Conservation (phyloP, 2,113 vertebrate species). For the Centrocercus urophasianus region DNA sequence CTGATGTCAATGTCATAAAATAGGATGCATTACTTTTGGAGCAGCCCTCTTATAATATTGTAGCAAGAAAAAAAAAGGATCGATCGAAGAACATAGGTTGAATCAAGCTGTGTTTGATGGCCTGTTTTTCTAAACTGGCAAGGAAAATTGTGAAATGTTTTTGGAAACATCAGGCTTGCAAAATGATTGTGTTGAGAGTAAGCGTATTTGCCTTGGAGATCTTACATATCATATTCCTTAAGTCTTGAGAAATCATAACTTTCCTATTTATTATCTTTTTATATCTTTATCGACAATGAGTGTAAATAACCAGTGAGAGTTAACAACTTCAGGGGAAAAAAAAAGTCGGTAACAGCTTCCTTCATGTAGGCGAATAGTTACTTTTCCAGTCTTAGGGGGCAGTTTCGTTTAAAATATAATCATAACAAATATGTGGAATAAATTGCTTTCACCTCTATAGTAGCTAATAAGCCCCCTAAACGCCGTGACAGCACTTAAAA, state of each 20-base stretch:
- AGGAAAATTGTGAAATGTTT: background rate
- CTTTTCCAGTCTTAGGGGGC: background rate
- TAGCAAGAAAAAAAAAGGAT: background rate
- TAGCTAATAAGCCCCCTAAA: constrained; percentile 24
- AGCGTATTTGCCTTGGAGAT: background rate
- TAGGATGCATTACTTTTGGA: too few species aligned
- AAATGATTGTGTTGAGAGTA: background rate
- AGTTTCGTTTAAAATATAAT: constrained; percentile 20
- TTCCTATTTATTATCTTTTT: background rate
- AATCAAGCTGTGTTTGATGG: background rate
- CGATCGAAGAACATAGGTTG: background rate
- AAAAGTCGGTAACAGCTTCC: background rate
- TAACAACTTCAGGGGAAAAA: background rate
- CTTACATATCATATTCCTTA: background rate
- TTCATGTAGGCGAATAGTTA: background rate
- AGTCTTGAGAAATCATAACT: background rate
- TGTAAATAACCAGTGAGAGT: background rate
- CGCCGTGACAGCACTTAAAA: background rate
- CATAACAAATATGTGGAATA: constrained; percentile 20
- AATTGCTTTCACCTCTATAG: constrained; percentile 14
- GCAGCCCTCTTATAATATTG: background rate
- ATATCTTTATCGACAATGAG: background rate
- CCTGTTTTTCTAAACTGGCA: background rate
- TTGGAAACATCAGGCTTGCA: background rate
- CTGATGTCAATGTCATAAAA: too few species aligned